phyloP scores from a whole-genome alignment of 2,113 vertebrate species.

The Acanthisitta chloris region DNA sequence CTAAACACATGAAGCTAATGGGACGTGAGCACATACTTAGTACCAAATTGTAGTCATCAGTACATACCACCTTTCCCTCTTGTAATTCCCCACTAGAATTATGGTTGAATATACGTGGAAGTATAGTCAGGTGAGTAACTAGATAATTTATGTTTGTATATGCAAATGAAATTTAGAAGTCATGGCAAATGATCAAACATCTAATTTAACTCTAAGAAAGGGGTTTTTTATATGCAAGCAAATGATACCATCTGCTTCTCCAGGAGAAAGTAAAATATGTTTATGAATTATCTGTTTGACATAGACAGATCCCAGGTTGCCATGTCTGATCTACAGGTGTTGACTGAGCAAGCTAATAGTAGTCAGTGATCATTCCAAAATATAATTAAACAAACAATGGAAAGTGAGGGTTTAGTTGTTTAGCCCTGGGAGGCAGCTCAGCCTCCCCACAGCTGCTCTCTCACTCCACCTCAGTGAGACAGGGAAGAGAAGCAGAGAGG shows the following conservation, averaged over 20 bases:
- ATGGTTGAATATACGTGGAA: neutral
- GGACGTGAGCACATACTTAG: neutral
- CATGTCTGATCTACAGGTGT: neutral
- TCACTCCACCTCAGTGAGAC: neutral
- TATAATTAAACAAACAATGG: neutral
- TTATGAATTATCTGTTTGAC: neutral
- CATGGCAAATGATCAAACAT: neutral
- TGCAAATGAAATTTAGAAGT: neutral
- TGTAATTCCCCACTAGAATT: neutral
- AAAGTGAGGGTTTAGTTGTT: neutral
- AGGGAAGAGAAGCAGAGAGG: neutral
- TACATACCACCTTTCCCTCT: neutral
- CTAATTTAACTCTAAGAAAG: neutral
- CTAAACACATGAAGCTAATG: neutral
- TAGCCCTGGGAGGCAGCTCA: neutral
- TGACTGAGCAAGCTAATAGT: neutral
- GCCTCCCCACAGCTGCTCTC: rapidly evolving
- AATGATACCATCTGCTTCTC: neutral
- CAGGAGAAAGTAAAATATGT: neutral
- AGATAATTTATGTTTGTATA: neutral
- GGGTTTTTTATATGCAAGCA: neutral
- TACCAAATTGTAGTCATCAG: neutral
- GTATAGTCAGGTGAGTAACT: neutral
- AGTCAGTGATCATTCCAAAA: neutral
- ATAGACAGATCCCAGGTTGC: neutral